phyloP scores from a whole-genome alignment of 2,113 vertebrate species.

The Caretta caretta region DNA sequence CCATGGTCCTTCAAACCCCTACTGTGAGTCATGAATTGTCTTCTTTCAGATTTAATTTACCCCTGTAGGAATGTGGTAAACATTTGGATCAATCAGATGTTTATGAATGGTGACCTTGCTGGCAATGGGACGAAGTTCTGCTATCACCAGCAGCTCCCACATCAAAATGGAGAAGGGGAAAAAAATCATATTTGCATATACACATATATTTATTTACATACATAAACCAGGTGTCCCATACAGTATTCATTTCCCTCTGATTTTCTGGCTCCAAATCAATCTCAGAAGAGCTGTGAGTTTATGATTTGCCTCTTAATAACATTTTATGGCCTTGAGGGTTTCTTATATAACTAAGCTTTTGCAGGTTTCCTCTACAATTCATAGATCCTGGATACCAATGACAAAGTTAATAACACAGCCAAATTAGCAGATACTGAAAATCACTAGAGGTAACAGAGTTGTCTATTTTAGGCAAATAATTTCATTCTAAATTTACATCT shows the following conservation, averaged over 20 bases:
- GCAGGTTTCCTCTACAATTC: constrained; percentile 17
- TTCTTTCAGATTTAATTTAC: constrained; percentile 5
- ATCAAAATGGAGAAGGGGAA: neutral
- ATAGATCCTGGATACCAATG: constrained; percentile 38
- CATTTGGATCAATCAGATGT: neutral
- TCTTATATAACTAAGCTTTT: constrained; percentile 41
- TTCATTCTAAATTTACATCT: constrained; percentile 71
- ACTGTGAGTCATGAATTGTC: neutral
- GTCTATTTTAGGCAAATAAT: constrained; percentile 75
- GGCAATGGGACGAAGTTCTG: neutral
- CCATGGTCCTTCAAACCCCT: neutral
- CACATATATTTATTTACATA: constrained; percentile 39
- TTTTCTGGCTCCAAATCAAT: constrained; percentile 44
- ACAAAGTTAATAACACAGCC: constrained; percentile 29
- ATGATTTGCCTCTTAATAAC: constrained; percentile 58
- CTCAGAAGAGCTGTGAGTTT: constrained; percentile 43
- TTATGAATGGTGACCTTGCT: neutral
- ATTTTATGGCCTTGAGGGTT: constrained; percentile 64
- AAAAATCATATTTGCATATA: neutral
- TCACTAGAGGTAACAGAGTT: constrained; percentile 40
- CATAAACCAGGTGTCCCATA: constrained; percentile 17
- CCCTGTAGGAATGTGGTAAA: neutral
- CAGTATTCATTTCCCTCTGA: constrained; percentile 32
- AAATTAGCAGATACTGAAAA: constrained; percentile 63
- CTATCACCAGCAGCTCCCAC: neutral